Evolutionary conservation across 2,113 vertebrate genomes (phyloP).

Genomic region (Otolemur garnettii): DNA sequence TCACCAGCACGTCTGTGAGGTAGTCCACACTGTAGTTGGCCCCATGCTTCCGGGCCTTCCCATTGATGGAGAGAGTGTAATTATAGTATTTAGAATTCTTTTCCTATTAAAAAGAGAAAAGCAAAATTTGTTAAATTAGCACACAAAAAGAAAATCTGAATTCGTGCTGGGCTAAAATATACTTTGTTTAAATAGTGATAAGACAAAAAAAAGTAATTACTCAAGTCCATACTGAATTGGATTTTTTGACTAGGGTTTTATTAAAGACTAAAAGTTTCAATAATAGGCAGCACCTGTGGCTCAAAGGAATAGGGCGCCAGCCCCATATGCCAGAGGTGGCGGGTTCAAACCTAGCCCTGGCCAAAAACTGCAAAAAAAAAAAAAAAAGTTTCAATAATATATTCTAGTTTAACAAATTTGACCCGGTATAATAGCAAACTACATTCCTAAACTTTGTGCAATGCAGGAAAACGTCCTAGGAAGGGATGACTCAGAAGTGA

Average conservation of each 20-base stretch:
- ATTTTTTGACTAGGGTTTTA: background rate
- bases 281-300: too few species aligned
- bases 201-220: background rate
- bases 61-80: conserved; percentile 97
- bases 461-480: conserved; percentile 11
- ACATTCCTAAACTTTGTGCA: background rate
- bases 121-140: background rate
- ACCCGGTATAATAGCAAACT: background rate
- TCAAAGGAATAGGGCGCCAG: too few species aligned
- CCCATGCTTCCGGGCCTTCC: conserved; percentile 93
- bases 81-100: conserved; percentile 99
- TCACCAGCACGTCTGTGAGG: conserved; percentile 97
- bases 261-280: background rate
- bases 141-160: conserved; percentile 13
- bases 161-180: background rate
- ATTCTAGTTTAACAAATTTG: background rate
- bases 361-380: too few species aligned
- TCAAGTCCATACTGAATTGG: background rate
- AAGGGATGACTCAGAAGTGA: conserved; percentile 21
- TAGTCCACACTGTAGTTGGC: conserved; percentile 96
- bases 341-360: too few species aligned
- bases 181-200: background rate
- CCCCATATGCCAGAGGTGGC: too few species aligned
- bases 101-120: conserved; percentile 88
- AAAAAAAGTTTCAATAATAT: background rate